Conservation (phyloP, 1,140 invertebrate genomes). For the Musca vetustissima region DNA sequence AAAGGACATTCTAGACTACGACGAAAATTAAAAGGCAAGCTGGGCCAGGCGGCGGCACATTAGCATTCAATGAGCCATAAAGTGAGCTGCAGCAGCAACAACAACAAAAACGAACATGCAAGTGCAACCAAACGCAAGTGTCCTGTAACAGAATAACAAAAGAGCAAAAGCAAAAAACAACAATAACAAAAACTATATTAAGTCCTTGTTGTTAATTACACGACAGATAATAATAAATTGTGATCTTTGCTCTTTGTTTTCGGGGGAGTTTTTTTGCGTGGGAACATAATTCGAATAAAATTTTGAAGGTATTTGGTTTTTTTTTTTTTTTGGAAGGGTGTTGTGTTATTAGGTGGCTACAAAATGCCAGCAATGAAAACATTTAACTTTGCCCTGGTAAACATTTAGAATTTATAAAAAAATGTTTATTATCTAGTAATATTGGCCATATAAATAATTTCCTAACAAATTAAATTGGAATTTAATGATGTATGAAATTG, state of each 20-base stretch:
- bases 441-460: too few species aligned
- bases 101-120: background rate
- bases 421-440: too few species aligned
- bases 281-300: background rate
- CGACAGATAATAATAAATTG: background rate
- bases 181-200: background rate
- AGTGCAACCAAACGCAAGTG: background rate
- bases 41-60: background rate
- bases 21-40: too few species aligned
- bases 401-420: too few species aligned
- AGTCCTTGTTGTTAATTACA: constrained; percentile 10
- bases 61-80: constrained; percentile 5
- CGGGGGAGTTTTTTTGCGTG: background rate
- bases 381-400: background rate
- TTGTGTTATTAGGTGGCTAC: background rate
- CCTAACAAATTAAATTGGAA: too few species aligned
- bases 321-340: too few species aligned
- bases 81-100: background rate
- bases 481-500: too few species aligned
- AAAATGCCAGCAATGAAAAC: background rate
- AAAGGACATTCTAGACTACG: too few species aligned
- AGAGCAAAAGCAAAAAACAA: too few species aligned
- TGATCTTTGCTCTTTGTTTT: background rate
- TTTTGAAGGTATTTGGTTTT: too few species aligned
- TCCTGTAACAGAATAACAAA: too few species aligned